These are phyloP conservation scores for Brachionus plicatilis DNA, from an alignment of 1,140 invertebrate genomes.

Conservation along the genomic window DNA sequence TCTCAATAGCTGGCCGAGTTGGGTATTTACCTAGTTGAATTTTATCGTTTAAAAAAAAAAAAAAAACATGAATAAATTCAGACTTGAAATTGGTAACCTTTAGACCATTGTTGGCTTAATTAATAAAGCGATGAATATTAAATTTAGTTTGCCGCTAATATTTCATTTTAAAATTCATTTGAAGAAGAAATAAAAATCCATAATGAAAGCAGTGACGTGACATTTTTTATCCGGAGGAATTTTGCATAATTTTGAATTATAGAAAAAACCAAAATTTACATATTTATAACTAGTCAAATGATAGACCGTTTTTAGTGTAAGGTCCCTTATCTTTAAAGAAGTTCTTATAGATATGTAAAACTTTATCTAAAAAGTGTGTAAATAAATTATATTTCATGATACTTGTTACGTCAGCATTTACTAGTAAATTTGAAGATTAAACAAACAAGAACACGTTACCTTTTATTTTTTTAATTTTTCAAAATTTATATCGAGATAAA, in stretches of 20 bases:
- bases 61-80: not conserved
- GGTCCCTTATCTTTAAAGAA: not conserved
- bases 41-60: not conserved
- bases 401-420: not conserved
- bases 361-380: not conserved
- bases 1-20: not conserved
- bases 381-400: not conserved
- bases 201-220: not conserved
- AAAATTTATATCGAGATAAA: not conserved
- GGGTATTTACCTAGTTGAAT: not conserved
- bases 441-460: not conserved
- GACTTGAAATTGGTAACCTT: not conserved
- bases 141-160: not conserved
- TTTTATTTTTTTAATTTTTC: not conserved
- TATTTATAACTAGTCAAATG: not conserved
- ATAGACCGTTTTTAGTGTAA: not conserved
- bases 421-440: not conserved
- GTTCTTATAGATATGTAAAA: not conserved
- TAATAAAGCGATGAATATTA: not conserved
- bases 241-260: not conserved
- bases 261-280: not conserved
- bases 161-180: not conserved
- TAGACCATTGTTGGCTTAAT: not conserved
- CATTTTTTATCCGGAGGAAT: not conserved
- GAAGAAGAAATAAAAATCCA: not conserved